These are phyloP conservation scores for Chrysopilus asiliformis DNA, from an alignment of 2,888 invertebrate species.

Conservation along the genomic window DNA sequence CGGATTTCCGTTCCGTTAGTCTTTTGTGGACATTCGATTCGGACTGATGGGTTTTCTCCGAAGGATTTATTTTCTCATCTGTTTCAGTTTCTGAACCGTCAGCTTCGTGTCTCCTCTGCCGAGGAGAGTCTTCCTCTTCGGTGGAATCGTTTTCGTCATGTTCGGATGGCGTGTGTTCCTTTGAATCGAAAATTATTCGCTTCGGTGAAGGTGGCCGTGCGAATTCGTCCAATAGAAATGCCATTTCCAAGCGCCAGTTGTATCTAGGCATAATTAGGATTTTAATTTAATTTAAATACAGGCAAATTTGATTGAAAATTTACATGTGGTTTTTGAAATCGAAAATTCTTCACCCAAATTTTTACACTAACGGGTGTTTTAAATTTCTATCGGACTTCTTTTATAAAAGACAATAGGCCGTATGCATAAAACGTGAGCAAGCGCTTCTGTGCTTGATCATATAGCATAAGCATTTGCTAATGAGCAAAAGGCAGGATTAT, in stretches of 20 bases:
- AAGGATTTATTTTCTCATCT: background rate
- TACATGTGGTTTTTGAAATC: too few species aligned
- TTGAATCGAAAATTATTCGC: constrained; percentile 38
- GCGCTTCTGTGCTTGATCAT: too few species aligned
- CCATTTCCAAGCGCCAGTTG: constrained; percentile 84
- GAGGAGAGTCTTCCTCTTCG: constrained; percentile 10
- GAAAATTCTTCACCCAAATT: too few species aligned
- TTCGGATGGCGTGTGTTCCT: constrained; percentile 30
- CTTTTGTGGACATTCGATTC: constrained; percentile 10
- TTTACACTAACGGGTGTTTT: too few species aligned
- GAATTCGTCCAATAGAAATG: constrained; percentile 79
- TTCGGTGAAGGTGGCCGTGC: constrained; percentile 53
- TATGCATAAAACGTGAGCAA: too few species aligned
- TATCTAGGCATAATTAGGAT: constrained; percentile 52
- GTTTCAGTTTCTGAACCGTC: background rate
- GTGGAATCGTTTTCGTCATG: constrained; percentile 15
- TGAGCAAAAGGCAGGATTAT: too few species aligned
- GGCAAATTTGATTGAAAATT: background rate
- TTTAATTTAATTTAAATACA: background rate
- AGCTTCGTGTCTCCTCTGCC: constrained; percentile 12
- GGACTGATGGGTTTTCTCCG: constrained; percentile 24
- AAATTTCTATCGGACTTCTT: too few species aligned
- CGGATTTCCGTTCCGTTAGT: constrained; percentile 26
- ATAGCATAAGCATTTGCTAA: too few species aligned
- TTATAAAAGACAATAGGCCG: too few species aligned